Evolutionary conservation across 2,113 vertebrate species (phyloP), one percentile per base, ranked within the genome.

Genomic region (Cavia aperea): DNA sequence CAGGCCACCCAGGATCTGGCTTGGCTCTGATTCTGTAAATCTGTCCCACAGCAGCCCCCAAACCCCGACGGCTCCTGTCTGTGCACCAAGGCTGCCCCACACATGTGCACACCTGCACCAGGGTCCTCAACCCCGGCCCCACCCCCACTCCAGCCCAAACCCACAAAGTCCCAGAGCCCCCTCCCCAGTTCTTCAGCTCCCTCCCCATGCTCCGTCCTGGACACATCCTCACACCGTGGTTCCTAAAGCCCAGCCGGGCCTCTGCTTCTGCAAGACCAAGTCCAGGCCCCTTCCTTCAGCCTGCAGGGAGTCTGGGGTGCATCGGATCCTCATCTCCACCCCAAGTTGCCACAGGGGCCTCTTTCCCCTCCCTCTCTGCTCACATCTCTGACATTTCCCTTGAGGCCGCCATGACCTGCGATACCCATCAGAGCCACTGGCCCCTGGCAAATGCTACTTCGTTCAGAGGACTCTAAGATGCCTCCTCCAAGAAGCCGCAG

Each of bases 401-500:
- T 4, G 36, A 83, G 60, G 49, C n/a, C 14, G 33, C 54, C 62
- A 26, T 15, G 13, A 39, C 10, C 72, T 54, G n/a, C 14, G 10
- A 12, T 6, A 31, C 26, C 36, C 56, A 68, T 81, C 75, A 33
- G 86, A 12, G 66, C 51, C 75, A 29, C 36, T 23, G 77, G 23
- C 7, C 24, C 43, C 66, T 31, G 4, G 5, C 5, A 16, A 70
- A 58, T 24, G 29, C 66, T 60, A 15, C 83, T 73, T n/a, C 68
- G 39, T 39, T 39, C 68, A 70, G 5, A 13, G 49, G 24, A 65
- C 33, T 39, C 89, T 46, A 54, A 62, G 82, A 58, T 12, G 7
- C 62, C 62, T 84, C 91, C 89, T 88, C 19, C 60, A 90, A 79
- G 86, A 90, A 94, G 83, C 46, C 86, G 89, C 49, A 62, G 15